Evolutionary conservation across 2,888 invertebrate genomes (phyloP), one percentile per base, ranked within the genome.

Genomic region (Nematopogon swammerdamellus): DNA sequence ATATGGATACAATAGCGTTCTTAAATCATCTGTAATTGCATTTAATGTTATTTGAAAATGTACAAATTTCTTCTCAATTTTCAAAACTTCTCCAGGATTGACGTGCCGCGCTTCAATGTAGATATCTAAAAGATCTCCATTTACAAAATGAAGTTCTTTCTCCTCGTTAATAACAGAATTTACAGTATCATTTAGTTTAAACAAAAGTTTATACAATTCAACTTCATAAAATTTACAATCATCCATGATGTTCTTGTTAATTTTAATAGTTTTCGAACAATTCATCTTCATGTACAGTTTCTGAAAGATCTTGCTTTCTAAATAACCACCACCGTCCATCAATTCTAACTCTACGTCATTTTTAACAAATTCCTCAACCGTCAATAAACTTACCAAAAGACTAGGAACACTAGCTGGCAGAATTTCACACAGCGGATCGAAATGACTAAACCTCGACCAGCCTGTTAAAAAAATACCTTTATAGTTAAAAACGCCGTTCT

Each of bases 391-490:
- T 4, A 85, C 59, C 0, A 84, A 74, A 1, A 88, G 67, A 19
- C 87, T 86, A 1, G 87, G 86, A 44, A 88, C 65, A 0, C 85
- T 73, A 1, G 79, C 69, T 0, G 87, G 85, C 0, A 88, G 61
- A 0, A 88, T 61, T 64, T 88, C 88, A 59, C 87, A 88, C 0
- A 85, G 69, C 0, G 85, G 80, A 11, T 83, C 76, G 59, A 86
- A 83, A 58, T 89, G 88, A 57, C 82, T 84, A 55, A 86, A 89
- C 44, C 88, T 73, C 17, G 88, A 87, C 87, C 88, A 88, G 0
- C 89, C 90, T 1, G 88, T 89, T 14, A 89, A 61, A 51, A 88
- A 82, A 0, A 86, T 83, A 1, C 89, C 89, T 63, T 81, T 76
- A 54, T 88, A 85, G 18, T 68, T 65, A 10, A 82, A 63, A 14